Evolutionary conservation across 23 tunicate species (phyloP).

Genomic region (Halocynthia roretzi): DNA sequence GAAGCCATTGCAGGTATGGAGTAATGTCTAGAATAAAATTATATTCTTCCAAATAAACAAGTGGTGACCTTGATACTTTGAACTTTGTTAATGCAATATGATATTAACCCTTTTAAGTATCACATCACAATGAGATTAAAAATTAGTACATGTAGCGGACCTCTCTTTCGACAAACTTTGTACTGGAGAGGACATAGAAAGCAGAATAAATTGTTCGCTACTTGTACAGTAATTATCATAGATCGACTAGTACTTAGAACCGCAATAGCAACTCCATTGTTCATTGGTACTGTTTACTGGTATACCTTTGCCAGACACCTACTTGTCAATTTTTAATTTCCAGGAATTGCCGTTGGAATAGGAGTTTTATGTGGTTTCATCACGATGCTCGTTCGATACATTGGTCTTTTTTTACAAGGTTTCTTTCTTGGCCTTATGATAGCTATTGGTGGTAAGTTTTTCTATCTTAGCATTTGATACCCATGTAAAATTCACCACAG

Average conservation of each 20-base stretch:
- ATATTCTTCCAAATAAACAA: neutral
- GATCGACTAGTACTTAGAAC: too few species aligned
- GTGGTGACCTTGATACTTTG: neutral
- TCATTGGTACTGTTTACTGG: too few species aligned
- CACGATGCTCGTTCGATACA: constrained; percentile 76
- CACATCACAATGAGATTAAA: too few species aligned
- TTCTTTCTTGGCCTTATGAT: constrained; percentile 72
- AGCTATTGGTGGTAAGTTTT: constrained; percentile 78
- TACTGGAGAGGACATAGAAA: too few species aligned
- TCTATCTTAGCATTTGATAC: neutral
- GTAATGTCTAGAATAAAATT: neutral
- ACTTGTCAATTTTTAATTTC: neutral
- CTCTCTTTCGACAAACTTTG: too few species aligned
- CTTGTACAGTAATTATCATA: too few species aligned
- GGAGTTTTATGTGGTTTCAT: constrained; percentile 86
- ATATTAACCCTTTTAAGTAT: too few species aligned
- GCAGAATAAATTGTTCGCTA: too few species aligned
- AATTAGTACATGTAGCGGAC: too few species aligned
- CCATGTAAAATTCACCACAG: neutral
- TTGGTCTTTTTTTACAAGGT: constrained; percentile 90
- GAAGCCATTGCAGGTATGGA: constrained; percentile 63
- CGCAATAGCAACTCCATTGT: too few species aligned
- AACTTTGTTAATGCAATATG: neutral
- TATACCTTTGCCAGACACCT: too few species aligned
- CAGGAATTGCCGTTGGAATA: constrained; percentile 78